phyloP scores from a whole-genome alignment of 2,113 vertebrate genomes.

The Shinisaurus crocodilurus region DNA sequence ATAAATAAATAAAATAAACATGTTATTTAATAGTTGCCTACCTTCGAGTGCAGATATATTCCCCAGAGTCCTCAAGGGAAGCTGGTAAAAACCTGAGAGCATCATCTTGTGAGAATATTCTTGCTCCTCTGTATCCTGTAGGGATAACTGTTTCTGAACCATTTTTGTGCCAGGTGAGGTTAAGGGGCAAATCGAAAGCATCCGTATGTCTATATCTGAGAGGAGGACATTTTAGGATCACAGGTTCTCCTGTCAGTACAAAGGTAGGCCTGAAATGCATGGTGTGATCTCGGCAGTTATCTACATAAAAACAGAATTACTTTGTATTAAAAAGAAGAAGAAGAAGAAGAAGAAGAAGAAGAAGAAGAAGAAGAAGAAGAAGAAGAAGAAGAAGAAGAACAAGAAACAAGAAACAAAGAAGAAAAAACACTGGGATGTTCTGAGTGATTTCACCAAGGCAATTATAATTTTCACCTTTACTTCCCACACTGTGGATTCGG shows the following conservation, averaged over 20 bases:
- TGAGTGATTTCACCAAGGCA: background rate
- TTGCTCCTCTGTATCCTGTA: slow-evolving; percentile 56
- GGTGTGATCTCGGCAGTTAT: slow-evolving; percentile 69
- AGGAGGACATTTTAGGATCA: slow-evolving; percentile 81
- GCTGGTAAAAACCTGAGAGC: slow-evolving; percentile 88
- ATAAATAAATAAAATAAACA: no score
- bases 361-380: background rate
- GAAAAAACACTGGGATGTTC: background rate
- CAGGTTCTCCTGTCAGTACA: slow-evolving; percentile 81
- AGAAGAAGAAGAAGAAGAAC: background rate
- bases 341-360: background rate
- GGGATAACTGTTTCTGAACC: slow-evolving; percentile 29
- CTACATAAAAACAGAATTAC: slow-evolving; percentile 47
- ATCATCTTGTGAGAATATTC: slow-evolving; percentile 66
- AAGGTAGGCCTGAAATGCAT: slow-evolving; percentile 62
- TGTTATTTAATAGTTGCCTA: slow-evolving; percentile 42
- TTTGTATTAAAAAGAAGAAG: background rate
- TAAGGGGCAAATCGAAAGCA: slow-evolving; percentile 42
- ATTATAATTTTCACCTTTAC: slow-evolving; percentile 55
- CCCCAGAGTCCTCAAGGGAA: slow-evolving; percentile 80
- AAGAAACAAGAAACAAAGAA: background rate
- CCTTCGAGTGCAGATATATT: slow-evolving; percentile 86
- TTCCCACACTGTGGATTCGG: slow-evolving; percentile 47
- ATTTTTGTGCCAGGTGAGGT: slow-evolving; percentile 75
- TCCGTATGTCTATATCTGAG: slow-evolving; percentile 51